A percentile compares a stretch with the other conserved stretches of the same genome.
These are phyloP conservation scores for Meles meles DNA, from an alignment of 2,113 vertebrate species.

Conservation along the genomic window DNA sequence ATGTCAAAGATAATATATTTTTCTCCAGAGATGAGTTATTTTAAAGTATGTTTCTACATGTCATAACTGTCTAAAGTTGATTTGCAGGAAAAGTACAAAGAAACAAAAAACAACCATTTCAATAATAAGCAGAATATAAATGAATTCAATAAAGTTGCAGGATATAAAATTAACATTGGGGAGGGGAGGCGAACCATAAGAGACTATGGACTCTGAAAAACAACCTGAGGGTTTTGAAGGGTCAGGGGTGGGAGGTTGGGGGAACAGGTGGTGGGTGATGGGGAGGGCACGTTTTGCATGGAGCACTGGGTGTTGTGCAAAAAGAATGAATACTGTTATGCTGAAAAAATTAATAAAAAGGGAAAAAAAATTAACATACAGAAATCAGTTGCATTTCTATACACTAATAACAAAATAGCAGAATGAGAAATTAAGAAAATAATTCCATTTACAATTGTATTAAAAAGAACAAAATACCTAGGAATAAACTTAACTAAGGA, in stretches of 20 bases:
- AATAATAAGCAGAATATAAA: not conserved
- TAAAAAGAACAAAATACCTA: too few relatives aligned
- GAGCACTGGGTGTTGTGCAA: too few relatives aligned
- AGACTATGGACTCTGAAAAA: too few relatives aligned
- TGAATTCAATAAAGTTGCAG: not conserved
- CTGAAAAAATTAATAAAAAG: too few relatives aligned
- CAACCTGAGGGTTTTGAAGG: too few relatives aligned
- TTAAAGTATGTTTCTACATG: not conserved
- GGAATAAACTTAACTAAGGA: too few relatives aligned
- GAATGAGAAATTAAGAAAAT: not conserved
- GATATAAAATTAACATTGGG: not conserved
- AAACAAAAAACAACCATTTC: slow-evolving; percentile 3
- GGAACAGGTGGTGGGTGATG: too few relatives aligned
- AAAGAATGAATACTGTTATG: too few relatives aligned
- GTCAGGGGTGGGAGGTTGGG: too few relatives aligned
- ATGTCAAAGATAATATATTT: not conserved
- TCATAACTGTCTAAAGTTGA: not conserved
- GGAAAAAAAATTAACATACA: not conserved
- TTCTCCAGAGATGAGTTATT: not conserved
- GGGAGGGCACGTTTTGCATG: too few relatives aligned
- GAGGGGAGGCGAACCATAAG: too few relatives aligned
- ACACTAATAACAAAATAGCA: not conserved
- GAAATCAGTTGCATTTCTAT: not conserved
- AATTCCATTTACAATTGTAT: not conserved
- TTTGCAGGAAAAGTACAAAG: not conserved